phyloP scores from a whole-genome alignment of 2,797 vertebrate genomes.

The Triplophysa bombifrons region DNA sequence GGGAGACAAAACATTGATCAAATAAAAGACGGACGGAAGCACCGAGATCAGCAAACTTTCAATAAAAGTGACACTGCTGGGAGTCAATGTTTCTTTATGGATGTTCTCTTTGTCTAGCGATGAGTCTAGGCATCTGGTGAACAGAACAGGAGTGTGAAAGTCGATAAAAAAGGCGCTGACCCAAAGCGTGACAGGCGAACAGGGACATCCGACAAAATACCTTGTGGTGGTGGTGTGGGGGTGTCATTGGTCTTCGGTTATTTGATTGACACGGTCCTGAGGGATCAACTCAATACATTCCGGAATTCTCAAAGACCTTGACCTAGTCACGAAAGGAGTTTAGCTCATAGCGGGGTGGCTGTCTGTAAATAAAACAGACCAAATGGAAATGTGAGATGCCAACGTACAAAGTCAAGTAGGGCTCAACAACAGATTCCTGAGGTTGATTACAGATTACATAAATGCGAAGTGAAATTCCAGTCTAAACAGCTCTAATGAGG shows the following conservation, averaged over 20 bases:
- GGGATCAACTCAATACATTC: slow-evolving; percentile 46
- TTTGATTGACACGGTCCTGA: slow-evolving; percentile 37
- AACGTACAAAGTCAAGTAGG: neutral
- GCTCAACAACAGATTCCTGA: neutral
- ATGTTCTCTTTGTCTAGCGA: slow-evolving; percentile 6
- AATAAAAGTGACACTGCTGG: neutral
- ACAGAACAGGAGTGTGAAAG: slow-evolving; percentile 28
- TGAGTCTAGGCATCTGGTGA: slow-evolving; percentile 29
- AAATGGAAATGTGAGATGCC: neutral
- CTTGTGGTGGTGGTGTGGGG: neutral
- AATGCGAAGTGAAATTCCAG: no score
- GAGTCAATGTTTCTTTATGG: slow-evolving; percentile 30
- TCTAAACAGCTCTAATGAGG: neutral
- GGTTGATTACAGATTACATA: no score
- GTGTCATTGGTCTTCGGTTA: neutral
- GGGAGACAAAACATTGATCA: slow-evolving; percentile 28
- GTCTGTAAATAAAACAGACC: neutral
- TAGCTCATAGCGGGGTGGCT: slow-evolving; percentile 19
- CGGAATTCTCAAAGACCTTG: slow-evolving; percentile 32
- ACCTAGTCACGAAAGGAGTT: slow-evolving; percentile 37
- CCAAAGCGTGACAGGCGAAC: slow-evolving; percentile 19
- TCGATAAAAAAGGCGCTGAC: slow-evolving; percentile 24
- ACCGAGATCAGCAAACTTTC: slow-evolving; percentile 18
- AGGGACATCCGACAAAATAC: slow-evolving; percentile 26
- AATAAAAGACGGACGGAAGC: slow-evolving; percentile 27